Evolutionary conservation across 2,888 invertebrate genomes (phyloP).

Genomic region (Ichneumoninae sp.): DNA sequence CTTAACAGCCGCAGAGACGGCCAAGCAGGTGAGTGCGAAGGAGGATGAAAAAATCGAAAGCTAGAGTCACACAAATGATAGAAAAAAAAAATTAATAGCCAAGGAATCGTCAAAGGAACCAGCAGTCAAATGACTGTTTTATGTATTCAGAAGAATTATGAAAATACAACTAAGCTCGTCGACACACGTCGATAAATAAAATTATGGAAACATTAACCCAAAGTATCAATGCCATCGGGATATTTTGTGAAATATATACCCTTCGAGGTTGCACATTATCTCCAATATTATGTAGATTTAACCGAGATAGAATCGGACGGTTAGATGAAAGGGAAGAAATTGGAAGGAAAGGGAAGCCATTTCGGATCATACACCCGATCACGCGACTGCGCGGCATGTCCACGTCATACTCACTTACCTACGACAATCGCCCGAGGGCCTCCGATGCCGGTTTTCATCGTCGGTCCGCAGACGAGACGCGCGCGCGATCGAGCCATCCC

Average conservation of each 20-base stretch:
- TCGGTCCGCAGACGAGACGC: constrained; percentile 30
- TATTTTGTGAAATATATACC: constrained; percentile 1
- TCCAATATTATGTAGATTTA: constrained; percentile 12
- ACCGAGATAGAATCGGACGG: constrained; percentile 1
- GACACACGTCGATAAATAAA: background rate
- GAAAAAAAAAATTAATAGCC: too few relatives aligned
- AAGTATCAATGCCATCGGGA: constrained; percentile 1
- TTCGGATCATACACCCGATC: constrained; percentile 51
- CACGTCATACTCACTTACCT: constrained; percentile 79
- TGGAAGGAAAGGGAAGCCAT: constrained; percentile 26
- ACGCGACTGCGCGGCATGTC: constrained; percentile 49
- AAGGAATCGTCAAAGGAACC: too few relatives aligned
- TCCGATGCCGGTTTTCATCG: constrained; percentile 68
- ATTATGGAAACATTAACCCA: background rate
- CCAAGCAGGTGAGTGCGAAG: too few relatives aligned
- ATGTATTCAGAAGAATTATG: background rate
- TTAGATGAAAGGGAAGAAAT: constrained; percentile 28
- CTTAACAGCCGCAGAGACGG: too few relatives aligned
- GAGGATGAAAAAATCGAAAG: too few relatives aligned
- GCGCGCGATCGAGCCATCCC: constrained; percentile 69
- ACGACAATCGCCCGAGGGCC: constrained; percentile 79
- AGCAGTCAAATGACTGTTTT: too few relatives aligned
- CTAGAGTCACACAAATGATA: too few relatives aligned
- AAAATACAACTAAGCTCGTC: background rate
- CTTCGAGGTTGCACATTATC: constrained; percentile 1